Evolutionary conservation across 2,113 vertebrate species (phyloP), one percentile per base, ranked within the genome.

Genomic region (Ellobius talpinus): DNA sequence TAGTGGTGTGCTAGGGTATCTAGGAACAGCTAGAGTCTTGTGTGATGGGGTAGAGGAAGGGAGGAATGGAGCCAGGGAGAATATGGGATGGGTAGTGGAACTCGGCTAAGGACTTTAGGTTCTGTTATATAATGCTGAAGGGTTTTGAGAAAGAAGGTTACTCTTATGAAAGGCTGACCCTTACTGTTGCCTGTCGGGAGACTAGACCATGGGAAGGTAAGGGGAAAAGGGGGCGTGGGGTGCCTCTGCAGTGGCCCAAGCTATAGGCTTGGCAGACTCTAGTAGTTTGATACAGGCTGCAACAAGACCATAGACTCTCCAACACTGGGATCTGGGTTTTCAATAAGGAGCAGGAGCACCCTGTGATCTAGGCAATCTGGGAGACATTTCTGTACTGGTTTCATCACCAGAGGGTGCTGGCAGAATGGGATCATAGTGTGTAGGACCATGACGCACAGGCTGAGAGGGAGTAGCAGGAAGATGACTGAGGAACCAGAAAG

Each of bases 311-410:
- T 14, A 21, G 33, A 42, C 1, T 63, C 63, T 58, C 55, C 63
- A 58, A 23, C 11, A 14, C 7, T 3, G 11, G 45, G 2, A 16
- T 36, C 19, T 81, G 36, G 70, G n/a, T 33, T 90, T 81, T 58
- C 24, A 13, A 6, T 39, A 45, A 65, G 61, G 33, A 5, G 5
- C 6, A 3, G 58, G 17, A 65, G 11, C 0, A 36, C 1, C 2
- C 24, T 26, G 4, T 3, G 42, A 73, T 6, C 2, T 39, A 77
- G 45, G 24, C 24, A 14, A 0, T 33, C 50, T 47, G 73, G 42
- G 21, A 91, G 14, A 21, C 3, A 14, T 21, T 39, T 58, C 11
- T 45, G 63, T 74, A 29, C 3, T 8, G 33, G 21, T 12, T 42
- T 68, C 65, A 65, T 31, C 7, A 2, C 47, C 1, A 7, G 6